Conservation (phyloP, 2,113 vertebrate species). For the Chrysemys picta region DNA sequence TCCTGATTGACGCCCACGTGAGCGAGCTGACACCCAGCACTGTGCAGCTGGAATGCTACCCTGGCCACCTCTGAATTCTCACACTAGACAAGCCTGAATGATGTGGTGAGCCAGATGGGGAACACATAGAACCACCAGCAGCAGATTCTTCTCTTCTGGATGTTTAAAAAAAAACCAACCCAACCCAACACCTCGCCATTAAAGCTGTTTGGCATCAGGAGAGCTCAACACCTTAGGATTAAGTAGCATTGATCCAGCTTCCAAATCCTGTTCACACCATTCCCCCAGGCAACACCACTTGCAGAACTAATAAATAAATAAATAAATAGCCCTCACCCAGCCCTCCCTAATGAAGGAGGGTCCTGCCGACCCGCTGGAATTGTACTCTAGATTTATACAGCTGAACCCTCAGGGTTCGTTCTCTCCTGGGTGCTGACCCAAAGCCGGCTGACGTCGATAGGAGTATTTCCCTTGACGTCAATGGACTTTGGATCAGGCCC, state of each 20-base stretch:
- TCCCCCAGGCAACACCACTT: neutral
- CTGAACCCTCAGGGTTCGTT: neutral
- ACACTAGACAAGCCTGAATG: neutral
- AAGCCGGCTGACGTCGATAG: neutral
- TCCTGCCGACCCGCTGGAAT: neutral
- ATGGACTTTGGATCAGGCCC: neutral
- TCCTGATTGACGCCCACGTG: neutral
- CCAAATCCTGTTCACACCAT: accelerated
- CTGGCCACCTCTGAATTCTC: neutral
- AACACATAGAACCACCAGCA: accelerated
- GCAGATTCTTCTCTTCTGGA: neutral
- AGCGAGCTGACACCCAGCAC: neutral
- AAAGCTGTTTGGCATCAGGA: neutral
- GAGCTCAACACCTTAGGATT: neutral
- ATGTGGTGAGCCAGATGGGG: accelerated
- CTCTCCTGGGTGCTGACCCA: neutral
- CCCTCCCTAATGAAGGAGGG: neutral
- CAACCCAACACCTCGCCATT: neutral
- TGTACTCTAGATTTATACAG: neutral
- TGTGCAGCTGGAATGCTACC: neutral
- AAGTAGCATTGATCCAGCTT: neutral
- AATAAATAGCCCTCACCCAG: neutral
- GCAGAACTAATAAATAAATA: neutral
- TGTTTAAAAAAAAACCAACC: neutral
- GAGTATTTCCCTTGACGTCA: neutral